Conservation (phyloP, 2,797 vertebrate species). For the Esox lucius region DNA sequence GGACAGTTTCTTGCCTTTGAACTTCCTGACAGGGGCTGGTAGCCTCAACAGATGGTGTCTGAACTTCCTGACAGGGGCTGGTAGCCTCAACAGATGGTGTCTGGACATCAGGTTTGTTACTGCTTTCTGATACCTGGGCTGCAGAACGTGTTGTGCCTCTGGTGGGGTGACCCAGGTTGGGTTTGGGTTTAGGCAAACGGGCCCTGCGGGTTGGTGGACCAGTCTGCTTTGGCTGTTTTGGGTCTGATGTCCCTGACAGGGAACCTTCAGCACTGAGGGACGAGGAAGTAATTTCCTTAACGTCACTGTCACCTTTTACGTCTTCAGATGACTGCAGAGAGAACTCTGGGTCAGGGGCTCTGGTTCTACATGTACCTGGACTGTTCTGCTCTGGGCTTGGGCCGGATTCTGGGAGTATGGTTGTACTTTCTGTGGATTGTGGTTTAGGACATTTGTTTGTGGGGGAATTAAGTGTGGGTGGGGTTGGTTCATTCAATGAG, state of each 20-base stretch:
- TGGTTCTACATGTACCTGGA: not conserved
- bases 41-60: not conserved
- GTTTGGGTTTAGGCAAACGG: conserved; percentile 60
- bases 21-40: conserved; percentile 2
- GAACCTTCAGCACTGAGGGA: conserved; percentile 33
- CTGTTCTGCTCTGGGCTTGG: not conserved
- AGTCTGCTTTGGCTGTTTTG: conserved; percentile 28
- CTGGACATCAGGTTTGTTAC: conserved; percentile 30
- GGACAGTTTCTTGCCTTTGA: too few relatives aligned
- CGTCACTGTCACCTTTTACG: not conserved
- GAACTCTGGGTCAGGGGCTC: not conserved
- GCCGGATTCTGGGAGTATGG: not conserved
- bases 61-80: conserved; percentile 4
- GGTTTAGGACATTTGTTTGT: not conserved
- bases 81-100: not conserved
- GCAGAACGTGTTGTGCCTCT: conserved; percentile 20
- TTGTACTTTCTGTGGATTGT: not conserved
- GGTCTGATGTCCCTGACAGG: not conserved
- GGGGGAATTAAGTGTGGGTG: not conserved
- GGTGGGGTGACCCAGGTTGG: conserved; percentile 46
- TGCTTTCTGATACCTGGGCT: conserved; percentile 9
- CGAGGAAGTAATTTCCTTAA: not conserved
- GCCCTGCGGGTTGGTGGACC: conserved; percentile 35
- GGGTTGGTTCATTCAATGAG: not conserved
- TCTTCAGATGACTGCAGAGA: not conserved